Conservation (phyloP, 2,888 invertebrate species). For the Brachycybe producta region DNA sequence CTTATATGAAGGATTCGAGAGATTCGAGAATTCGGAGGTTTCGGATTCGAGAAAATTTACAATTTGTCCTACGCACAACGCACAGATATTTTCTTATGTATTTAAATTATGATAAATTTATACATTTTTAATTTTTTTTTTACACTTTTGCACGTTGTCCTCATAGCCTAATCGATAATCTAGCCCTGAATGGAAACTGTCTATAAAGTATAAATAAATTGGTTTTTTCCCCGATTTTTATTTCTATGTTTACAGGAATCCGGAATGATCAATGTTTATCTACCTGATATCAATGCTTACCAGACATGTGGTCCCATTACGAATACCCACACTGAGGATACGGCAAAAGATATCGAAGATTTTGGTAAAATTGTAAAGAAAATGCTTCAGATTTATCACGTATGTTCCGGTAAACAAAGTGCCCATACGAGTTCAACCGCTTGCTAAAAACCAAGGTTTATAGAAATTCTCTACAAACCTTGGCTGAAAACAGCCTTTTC, state of each 20-base stretch:
- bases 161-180: no score
- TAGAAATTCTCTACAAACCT: background rate
- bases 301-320: slow-evolving; percentile 20
- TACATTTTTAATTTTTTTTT: no score
- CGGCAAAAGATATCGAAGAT: slow-evolving; percentile 26
- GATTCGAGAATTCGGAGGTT: no score
- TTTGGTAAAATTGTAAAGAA: slow-evolving; percentile 26
- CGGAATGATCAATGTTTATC: slow-evolving; percentile 24
- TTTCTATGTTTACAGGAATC: slow-evolving; percentile 17
- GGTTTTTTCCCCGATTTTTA: background rate
- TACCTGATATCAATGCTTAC: slow-evolving; percentile 26
- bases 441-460: background rate
- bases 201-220: slow-evolving; percentile 1
- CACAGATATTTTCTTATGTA: no score
- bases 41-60: no score
- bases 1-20: no score
- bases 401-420: slow-evolving; percentile 17
- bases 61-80: no score
- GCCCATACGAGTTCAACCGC: background rate
- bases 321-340: slow-evolving; percentile 24
- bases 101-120: no score
- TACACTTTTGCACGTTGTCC: no score
- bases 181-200: no score
- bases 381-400: slow-evolving; percentile 26
- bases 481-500: no score